Percentiles rank a stretch among this genome's conserved stretches.
Conservation (phyloP, 2,888 invertebrate species). For the Mythimna ferrago region DNA sequence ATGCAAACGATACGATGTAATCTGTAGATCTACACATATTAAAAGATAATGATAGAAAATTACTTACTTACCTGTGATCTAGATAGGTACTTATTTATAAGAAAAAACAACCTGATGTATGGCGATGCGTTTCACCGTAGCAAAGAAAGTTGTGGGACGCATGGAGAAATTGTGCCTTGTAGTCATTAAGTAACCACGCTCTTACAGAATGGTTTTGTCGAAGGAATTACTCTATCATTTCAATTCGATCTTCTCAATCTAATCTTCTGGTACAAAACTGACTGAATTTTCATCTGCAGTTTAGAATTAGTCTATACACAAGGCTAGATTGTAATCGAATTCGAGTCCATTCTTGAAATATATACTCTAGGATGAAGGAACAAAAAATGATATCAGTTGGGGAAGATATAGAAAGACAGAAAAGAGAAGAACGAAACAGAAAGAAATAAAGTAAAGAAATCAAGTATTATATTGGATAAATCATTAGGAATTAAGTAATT, state of each 20-base stretch:
- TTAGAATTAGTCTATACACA: too few species aligned
- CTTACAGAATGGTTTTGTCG: background rate
- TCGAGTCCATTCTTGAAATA: too few species aligned
- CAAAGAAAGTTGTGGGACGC: conserved; percentile 37
- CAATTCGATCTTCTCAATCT: background rate
- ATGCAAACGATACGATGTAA: background rate
- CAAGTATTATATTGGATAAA: background rate
- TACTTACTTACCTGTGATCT: background rate
- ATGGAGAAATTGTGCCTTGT: conserved; percentile 22
- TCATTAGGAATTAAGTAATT: too few species aligned
- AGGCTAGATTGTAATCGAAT: too few species aligned
- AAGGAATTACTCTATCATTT: background rate
- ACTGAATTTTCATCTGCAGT: too few species aligned
- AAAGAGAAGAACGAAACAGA: background rate
- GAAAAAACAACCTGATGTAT: conserved; percentile 11
- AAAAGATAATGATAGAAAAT: background rate
- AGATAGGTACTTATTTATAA: background rate
- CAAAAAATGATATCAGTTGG: too few species aligned
- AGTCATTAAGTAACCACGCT: conserved; percentile 4
- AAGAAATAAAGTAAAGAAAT: background rate
- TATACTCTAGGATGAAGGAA: too few species aligned
- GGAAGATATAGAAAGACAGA: too few species aligned
- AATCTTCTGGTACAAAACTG: background rate
- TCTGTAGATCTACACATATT: background rate
- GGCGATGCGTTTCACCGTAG: conserved; percentile 24